Base-by-base conservation (phyloP, 2,888 invertebrate species). In the Phragmatobia fuliginosa region DNA sequence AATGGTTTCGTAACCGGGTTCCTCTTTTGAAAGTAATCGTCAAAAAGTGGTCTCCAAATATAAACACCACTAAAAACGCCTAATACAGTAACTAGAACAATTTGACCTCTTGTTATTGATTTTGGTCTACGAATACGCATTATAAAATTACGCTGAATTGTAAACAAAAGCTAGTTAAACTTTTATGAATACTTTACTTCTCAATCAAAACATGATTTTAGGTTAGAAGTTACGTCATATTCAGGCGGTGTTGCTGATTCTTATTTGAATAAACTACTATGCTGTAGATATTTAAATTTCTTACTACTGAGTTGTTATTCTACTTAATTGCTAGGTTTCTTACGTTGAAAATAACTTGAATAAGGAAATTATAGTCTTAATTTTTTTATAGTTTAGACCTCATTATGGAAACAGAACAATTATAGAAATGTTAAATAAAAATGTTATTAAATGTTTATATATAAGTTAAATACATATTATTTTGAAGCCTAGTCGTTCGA, bases 1-100 rank as follows among this genome's bases (percentile, higher is more conserved):
- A 70, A 67, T 66, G 68, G 68, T 77, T 81, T 79, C 66, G 81
- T 82, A 67, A 80, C 52, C 28, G 49, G 21, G 84, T 38, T 45
- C 32, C 45, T 56, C 52, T 79, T 83, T 21, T 85, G 85, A 75
- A 83, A 90, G 74, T 84, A 83, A 8, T 92, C 89, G 69, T 90
- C 85, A 66, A 96, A 88, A 11, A 94, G 59, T 2, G 96, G 96
- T 82, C 89, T 92, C 96, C 96, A 96, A 79, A 95, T 94, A 78
- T 96, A 96, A 74, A 93, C 77, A 74, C 96, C 96, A 68, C 93
- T 85, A 61, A 93, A 78, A 66, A 93, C 86, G 36, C 96, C 96
- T 65, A 96, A 74, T 76, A 94, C 72, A 45, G 91, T 83, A 21
- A 89, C 91, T 61, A 96, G 71, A 66, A 88, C 80, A 72, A 96